Percentiles rank a stretch among this genome's conserved stretches.
Conservation (phyloP, 2,888 invertebrate species). For the Arctia plantaginis region DNA sequence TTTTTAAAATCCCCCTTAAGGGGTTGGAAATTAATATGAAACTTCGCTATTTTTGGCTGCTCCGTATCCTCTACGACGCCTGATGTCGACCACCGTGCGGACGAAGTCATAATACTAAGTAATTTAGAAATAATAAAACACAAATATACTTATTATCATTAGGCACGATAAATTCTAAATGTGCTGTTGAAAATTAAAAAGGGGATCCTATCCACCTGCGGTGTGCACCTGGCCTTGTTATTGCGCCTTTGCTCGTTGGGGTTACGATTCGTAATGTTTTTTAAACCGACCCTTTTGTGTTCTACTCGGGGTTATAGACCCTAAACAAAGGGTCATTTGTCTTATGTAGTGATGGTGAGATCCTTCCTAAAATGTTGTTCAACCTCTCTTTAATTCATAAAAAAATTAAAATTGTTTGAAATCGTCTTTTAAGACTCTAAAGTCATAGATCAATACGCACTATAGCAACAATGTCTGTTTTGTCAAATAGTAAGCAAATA, state of each 20-base stretch:
- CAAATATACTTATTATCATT: conserved; percentile 7
- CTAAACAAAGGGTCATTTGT: conserved; percentile 12
- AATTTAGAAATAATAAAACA: not conserved
- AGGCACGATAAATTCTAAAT: conserved; percentile 6
- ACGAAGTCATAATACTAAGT: no score
- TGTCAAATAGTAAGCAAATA: no score
- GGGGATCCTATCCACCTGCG: conserved; percentile 45
- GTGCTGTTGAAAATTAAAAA: conserved; percentile 13
- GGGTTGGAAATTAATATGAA: no score
- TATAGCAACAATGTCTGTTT: no score
- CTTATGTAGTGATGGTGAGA: not conserved
- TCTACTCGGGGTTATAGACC: conserved; percentile 12
- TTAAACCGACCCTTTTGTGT: conserved; percentile 20
- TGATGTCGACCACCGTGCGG: no score
- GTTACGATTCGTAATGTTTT: conserved; percentile 23
- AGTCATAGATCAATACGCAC: no score
- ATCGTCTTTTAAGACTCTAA: no score
- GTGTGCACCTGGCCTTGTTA: conserved; percentile 48
- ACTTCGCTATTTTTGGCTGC: no score
- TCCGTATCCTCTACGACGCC: no score
- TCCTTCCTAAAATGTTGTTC: not conserved
- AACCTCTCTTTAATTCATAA: no score
- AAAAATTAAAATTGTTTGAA: no score
- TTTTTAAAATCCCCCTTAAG: no score
- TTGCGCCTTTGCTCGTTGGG: conserved; percentile 29